A percentile compares a stretch with the other conserved stretches of the same genome.
Conservation (phyloP, 2,888 invertebrate genomes). For the Apeira syringaria region DNA sequence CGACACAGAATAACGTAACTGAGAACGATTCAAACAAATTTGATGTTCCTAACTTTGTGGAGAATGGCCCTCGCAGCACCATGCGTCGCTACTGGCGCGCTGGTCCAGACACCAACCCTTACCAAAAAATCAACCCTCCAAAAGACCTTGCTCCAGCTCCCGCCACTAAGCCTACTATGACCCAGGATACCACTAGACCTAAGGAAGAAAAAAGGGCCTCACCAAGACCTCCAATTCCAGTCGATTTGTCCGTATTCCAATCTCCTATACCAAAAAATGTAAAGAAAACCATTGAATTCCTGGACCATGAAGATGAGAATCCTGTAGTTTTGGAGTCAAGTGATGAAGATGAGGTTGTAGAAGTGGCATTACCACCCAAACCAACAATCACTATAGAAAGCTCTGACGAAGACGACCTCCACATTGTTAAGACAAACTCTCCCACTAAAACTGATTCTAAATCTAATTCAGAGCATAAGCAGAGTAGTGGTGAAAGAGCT, state of each 20-base stretch:
- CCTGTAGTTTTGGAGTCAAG: slow-evolving; percentile 62
- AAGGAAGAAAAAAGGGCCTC: slow-evolving; percentile 52
- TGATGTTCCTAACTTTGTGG: slow-evolving; percentile 42
- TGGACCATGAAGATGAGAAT: slow-evolving; percentile 52
- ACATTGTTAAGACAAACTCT: slow-evolving; percentile 40
- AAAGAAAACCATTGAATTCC: slow-evolving; percentile 60
- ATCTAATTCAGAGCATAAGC: slow-evolving; percentile 36
- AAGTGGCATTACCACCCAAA: slow-evolving; percentile 71
- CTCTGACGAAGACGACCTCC: slow-evolving; percentile 72
- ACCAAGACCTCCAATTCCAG: slow-evolving; percentile 33
- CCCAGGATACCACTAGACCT: slow-evolving; percentile 41
- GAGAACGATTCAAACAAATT: slow-evolving; percentile 38
- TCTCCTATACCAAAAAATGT: slow-evolving; percentile 53
- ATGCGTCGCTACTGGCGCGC: slow-evolving; percentile 72
- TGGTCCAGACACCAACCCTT: slow-evolving; percentile 46
- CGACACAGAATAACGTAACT: slow-evolving; percentile 56
- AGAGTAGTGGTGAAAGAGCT: slow-evolving; percentile 45
- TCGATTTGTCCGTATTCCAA: slow-evolving; percentile 61
- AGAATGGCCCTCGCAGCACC: slow-evolving; percentile 54
- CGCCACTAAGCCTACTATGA: slow-evolving; percentile 25
- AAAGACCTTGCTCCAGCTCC: slow-evolving; percentile 17
- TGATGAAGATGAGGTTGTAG: slow-evolving; percentile 78
- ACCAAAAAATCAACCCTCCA: slow-evolving; percentile 52
- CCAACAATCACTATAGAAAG: slow-evolving; percentile 77
- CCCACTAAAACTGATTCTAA: slow-evolving; percentile 34